Evolutionary conservation across 2,888 invertebrate genomes (phyloP), one percentile per base, ranked within the genome.

Genomic region (Zhuqinia jingwanae): DNA sequence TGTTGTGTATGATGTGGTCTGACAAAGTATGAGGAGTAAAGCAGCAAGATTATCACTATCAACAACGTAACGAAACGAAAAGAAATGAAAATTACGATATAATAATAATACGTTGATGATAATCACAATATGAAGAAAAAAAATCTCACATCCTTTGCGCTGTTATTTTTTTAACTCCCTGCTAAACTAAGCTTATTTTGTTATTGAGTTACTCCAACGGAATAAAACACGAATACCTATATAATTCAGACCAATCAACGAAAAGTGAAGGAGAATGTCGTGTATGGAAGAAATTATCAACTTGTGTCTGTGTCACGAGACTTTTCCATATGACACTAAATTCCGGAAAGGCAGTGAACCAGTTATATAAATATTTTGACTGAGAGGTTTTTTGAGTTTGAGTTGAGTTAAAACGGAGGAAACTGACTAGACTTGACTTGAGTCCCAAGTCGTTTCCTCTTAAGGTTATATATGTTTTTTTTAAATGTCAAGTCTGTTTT

Each of bases 271-370:
- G 22, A 45, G 27, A 68, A 42, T 45, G 68, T 68, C 68, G 45
- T 36, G 36, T 47, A 15, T 70, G 25, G 70, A 47, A 70, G 70
- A 70, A 70, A 50, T 25, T 70, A 22, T 70, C 50, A n/a, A n/a
- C n/a, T n/a, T n/a, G n/a, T n/a, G n/a, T 47, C 47, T 47, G 25
- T 68, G 68, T 70, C 70, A 70, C 2, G 45, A 70, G 70, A 36
- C 36, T n/a, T n/a, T n/a, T n/a, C n/a, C n/a, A n/a, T n/a, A 70
- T 47, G 50, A 70, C 25, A 47, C 25, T 25, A 70, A 70, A 70
- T 70, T 70, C 70, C 70, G 27, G 22, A 6, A 6, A 70, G 45
- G 70, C 70, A 70, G 25, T 25, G 70, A 70, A 47, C 70, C 27
- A 27, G 45, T 22, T 45, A 11, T 8, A 17, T 30, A 22, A 6